Evolutionary conservation across 2,888 invertebrate genomes (phyloP).

Genomic region (Drosophila silvestris): DNA sequence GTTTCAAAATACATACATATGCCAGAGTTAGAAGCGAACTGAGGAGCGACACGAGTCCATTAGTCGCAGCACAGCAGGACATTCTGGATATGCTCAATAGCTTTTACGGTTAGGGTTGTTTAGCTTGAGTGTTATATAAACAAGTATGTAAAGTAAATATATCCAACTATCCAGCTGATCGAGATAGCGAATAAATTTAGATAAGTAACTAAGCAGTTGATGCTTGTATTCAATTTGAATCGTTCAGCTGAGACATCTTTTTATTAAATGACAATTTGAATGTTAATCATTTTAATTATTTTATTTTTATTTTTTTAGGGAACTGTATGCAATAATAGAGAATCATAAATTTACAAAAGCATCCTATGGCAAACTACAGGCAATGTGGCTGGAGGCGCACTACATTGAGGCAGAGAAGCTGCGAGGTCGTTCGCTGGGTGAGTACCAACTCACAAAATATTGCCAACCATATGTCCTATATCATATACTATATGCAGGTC

Average conservation of each 20-base stretch:
- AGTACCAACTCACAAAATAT: constrained; percentile 39
- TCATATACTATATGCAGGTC: constrained; percentile 85
- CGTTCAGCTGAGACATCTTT: neutral
- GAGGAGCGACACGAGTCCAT: constrained; percentile 36
- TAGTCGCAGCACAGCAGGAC: constrained; percentile 48
- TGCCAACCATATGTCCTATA: neutral
- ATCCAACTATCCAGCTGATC: neutral
- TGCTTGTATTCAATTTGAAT: neutral
- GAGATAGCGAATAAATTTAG: neutral
- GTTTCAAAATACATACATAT: constrained; percentile 69
- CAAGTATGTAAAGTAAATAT: neutral
- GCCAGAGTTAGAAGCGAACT: constrained; percentile 21
- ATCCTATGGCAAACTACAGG: constrained; percentile 94
- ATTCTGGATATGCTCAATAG: constrained; percentile 3
- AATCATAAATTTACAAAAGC: constrained; percentile 95
- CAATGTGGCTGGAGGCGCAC: constrained; percentile 97
- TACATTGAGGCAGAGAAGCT: constrained; percentile 97
- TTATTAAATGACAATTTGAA: neutral
- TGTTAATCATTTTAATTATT: neutral
- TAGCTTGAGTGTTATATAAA: neutral
- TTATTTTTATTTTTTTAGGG: constrained; percentile 85
- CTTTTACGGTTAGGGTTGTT: constrained; percentile 35
- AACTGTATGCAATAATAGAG: constrained; percentile 95
- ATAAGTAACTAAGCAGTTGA: neutral
- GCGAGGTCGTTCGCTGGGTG: constrained; percentile 93